Evolutionary conservation across 1,140 invertebrate genomes (phyloP).

Genomic region (Heterodera schachtii): DNA sequence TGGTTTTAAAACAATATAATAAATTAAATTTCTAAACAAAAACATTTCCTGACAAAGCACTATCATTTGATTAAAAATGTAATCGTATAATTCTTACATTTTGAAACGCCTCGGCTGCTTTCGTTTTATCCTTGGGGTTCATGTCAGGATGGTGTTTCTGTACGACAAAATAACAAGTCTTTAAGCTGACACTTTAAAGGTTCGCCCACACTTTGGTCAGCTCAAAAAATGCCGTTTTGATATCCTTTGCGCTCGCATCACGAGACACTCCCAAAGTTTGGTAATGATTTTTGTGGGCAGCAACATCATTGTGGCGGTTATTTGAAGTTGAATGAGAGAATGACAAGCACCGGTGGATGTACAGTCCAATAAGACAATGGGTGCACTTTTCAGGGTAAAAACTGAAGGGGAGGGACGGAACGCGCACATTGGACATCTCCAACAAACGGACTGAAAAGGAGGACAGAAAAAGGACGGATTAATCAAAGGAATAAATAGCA

Average conservation of each 20-base stretch:
- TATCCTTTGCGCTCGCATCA: slow-evolving; percentile 77
- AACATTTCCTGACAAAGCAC: not conserved
- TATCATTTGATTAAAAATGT: no score
- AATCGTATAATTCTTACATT: slow-evolving; percentile 37
- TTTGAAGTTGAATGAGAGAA: slow-evolving; percentile 8
- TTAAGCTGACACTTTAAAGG: no score
- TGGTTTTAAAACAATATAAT: slow-evolving; percentile 40
- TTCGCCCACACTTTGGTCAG: slow-evolving; percentile 73
- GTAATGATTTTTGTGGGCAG: slow-evolving; percentile 69
- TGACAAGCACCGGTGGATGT: not conserved
- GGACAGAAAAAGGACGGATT: no score
- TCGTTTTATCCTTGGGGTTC: slow-evolving; percentile 71
- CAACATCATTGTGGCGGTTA: not conserved
- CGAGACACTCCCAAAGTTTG: slow-evolving; percentile 79
- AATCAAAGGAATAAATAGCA: no score
- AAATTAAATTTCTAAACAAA: slow-evolving; percentile 25
- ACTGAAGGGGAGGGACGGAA: not conserved
- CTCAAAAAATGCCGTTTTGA: slow-evolving; percentile 86
- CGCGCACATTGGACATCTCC: not conserved
- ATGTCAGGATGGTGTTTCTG: slow-evolving; percentile 84
- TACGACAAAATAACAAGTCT: no score
- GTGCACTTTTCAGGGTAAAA: not conserved
- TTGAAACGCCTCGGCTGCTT: slow-evolving; percentile 55
- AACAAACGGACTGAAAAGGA: not conserved
- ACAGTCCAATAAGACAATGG: slow-evolving; percentile 3